Evolutionary conservation across 2,888 invertebrate species (phyloP).

Genomic region (Metellina segmentata): DNA sequence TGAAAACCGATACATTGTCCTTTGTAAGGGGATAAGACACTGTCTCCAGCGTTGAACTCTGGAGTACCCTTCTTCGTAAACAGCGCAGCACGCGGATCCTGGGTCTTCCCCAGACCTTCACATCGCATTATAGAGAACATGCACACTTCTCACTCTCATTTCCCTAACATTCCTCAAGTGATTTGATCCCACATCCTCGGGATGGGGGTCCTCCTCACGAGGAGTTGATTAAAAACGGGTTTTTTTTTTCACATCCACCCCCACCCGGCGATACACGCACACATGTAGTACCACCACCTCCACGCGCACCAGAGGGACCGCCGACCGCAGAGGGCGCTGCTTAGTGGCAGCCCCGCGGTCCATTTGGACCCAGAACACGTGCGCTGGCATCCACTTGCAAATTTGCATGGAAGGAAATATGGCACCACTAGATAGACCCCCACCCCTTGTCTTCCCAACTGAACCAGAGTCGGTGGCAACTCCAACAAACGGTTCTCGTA

Average conservation of each 20-base stretch:
- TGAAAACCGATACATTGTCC: no score
- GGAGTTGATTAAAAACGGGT: conserved; percentile 35
- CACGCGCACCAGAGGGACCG: not conserved
- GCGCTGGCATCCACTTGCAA: conserved; percentile 62
- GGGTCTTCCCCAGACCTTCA: no score
- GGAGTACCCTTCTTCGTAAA: no score
- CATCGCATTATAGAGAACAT: no score
- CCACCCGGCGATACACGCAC: not conserved
- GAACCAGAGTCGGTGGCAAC: conserved; percentile 42
- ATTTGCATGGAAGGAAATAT: conserved; percentile 76
- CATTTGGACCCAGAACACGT: conserved; percentile 72
- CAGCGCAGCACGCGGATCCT: no score
- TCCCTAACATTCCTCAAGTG: conserved; percentile 21
- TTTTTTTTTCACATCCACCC: conserved; percentile 1
- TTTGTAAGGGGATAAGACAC: no score
- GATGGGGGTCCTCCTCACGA: not conserved
- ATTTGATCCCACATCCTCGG: not conserved
- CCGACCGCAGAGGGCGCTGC: conserved; percentile 37
- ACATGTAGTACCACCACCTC: not conserved
- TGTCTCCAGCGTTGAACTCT: no score
- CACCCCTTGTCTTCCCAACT: conserved; percentile 39
- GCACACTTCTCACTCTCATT: not conserved
- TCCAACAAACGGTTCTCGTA: conserved; percentile 63
- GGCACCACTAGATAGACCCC: conserved; percentile 70
- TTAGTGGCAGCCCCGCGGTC: conserved; percentile 19